Evolutionary conservation across 2,113 vertebrate genomes (phyloP), one percentile per base, ranked within the genome.

Genomic region (Hymenochirus boettgeri): DNA sequence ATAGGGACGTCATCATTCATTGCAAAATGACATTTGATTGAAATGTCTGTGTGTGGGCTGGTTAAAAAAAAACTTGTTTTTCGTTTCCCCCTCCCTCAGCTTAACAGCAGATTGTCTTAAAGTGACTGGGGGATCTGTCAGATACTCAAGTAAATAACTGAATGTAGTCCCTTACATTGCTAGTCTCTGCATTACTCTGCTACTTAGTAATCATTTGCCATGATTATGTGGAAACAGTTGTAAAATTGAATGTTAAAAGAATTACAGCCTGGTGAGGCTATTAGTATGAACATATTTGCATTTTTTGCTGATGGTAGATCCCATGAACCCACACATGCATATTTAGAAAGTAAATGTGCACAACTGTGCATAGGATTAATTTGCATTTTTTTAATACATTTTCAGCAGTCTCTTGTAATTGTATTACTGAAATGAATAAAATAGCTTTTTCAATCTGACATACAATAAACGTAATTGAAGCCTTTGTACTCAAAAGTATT

Each of bases 21-120:
- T 60, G 57, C 47, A 60, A 60, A 59, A 69, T 60, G 65, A 60
- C 65, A 69, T 60, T 53, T 69, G 65, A 53, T 69, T 69, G 57
- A 69, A 25, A 39, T 45, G 65, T 69, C 46, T 66, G 56, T 69
- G 54, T 57, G 65, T 69, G 65, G 65, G 65, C 6, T 56, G 47
- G 39, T 42, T n/a, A n/a, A 31, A 42, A 42, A 42, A 69, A 69
- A 69, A 53, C 56, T 45, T 53, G 57, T 60, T 69, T 69, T 67
- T 67, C 26, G 3, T 39, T 65, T 57, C 21, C 8, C 5, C 22
- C 15, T 56, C 26, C 37, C 57, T 24, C 65, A 60, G 56, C 57
- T 60, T 60, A 42, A 33, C 33, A 69, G 56, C 57, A 69, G 51
- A 69, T 69, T 69, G 57, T 69, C 56, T 60, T 69, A 52, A 59